Percentiles rank a stretch among this genome's conserved stretches.
These are phyloP conservation scores for Zaprionus gabonicus DNA, from an alignment of 1,140 invertebrate species.

Conservation along the genomic window DNA sequence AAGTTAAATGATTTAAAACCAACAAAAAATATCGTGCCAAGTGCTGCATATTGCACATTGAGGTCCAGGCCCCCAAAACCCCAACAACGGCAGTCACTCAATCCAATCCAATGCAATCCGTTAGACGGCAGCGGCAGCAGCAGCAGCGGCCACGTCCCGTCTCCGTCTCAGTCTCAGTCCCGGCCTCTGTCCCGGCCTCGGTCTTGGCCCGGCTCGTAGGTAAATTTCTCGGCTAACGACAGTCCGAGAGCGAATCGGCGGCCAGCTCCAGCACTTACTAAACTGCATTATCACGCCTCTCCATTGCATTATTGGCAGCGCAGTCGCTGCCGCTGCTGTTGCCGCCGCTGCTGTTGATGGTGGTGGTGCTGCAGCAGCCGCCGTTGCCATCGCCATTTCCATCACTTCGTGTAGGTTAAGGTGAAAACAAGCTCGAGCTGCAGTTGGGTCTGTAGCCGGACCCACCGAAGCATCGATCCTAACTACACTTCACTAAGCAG, in stretches of 20 bases:
- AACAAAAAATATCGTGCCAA: slow-evolving; percentile 82
- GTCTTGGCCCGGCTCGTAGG: slow-evolving; percentile 27
- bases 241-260: slow-evolving; percentile 28
- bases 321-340: slow-evolving; percentile 13
- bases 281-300: slow-evolving; percentile 82
- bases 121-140: slow-evolving; percentile 61
- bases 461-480: slow-evolving; percentile 65
- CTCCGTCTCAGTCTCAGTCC: slow-evolving; percentile 9
- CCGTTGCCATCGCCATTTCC: slow-evolving; percentile 29
- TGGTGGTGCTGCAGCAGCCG: slow-evolving; percentile 16
- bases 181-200: neutral
- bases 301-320: slow-evolving; percentile 81
- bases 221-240: slow-evolving; percentile 45
- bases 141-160: slow-evolving; percentile 62
- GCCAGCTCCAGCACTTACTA: slow-evolving; percentile 72
- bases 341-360: slow-evolving; percentile 9
- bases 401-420: slow-evolving; percentile 63
- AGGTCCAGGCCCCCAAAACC: slow-evolving; percentile 23
- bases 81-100: slow-evolving; percentile 71
- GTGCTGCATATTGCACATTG: slow-evolving; percentile 79
- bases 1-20: slow-evolving; percentile 83
- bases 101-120: slow-evolving; percentile 61
- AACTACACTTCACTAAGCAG: slow-evolving; percentile 80
- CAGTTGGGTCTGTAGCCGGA: slow-evolving; percentile 33
- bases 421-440: slow-evolving; percentile 70